phyloP scores from a whole-genome alignment of 2,797 vertebrate species.

The Alcedo quadribrachys region DNA sequence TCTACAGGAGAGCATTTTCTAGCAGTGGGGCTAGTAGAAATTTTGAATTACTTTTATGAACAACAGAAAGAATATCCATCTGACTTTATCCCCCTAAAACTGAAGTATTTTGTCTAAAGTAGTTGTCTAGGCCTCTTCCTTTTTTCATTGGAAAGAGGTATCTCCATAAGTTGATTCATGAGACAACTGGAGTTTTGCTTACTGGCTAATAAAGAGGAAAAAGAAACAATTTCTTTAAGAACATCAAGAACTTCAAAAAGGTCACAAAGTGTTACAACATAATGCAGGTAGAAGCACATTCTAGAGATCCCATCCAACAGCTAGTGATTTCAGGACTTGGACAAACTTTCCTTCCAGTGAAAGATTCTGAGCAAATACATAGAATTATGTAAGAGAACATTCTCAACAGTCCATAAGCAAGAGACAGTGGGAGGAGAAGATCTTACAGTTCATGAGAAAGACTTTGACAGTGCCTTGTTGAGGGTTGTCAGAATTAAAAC shows the following conservation, averaged over 20 bases:
- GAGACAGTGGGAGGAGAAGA: background rate
- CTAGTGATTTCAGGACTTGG: background rate
- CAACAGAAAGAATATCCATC: background rate
- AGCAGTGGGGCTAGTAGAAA: background rate
- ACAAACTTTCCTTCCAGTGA: background rate
- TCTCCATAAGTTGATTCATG: background rate
- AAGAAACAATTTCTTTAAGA: background rate
- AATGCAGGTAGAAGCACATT: background rate
- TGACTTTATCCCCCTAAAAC: background rate
- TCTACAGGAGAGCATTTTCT: background rate
- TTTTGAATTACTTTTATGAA: background rate
- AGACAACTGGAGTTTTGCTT: background rate
- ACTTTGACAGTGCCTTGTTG: background rate
- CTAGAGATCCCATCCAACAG: background rate
- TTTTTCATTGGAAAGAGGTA: background rate
- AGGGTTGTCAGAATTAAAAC: background rate
- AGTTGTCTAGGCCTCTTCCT: background rate
- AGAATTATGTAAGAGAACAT: background rate
- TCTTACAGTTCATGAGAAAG: background rate
- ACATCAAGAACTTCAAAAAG: background rate
- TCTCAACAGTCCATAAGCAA: background rate
- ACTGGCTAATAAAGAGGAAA: background rate
- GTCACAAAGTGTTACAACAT: background rate
- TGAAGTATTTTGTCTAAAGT: background rate
- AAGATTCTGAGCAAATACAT: background rate